A percentile compares a stretch with the other conserved stretches of the same genome.
Evolutionary conservation across 2,888 invertebrate species (phyloP).

Genomic region (Lithosia quadra): DNA sequence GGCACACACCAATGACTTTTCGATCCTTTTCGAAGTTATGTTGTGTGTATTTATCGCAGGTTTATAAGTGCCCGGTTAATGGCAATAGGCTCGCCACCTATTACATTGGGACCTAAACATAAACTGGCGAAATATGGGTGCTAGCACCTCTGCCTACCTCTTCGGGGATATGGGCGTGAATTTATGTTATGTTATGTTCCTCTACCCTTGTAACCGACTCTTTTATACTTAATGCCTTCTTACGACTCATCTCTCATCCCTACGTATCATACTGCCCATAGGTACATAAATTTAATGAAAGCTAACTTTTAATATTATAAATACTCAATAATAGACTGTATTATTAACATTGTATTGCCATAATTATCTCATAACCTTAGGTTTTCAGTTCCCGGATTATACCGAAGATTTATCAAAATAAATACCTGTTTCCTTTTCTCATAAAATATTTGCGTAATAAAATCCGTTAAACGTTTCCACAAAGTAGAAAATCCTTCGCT

Average conservation of each 20-base stretch:
- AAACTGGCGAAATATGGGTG: too few species aligned
- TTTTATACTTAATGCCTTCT: neutral
- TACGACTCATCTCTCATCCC: neutral
- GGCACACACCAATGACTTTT: too few species aligned
- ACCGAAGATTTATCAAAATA: conserved; percentile 46
- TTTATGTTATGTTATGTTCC: too few species aligned
- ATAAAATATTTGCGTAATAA: conserved; percentile 78
- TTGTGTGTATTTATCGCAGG: too few species aligned
- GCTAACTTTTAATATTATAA: neutral
- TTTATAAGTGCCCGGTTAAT: too few species aligned
- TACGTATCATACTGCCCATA: neutral
- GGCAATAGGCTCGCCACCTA: too few species aligned
- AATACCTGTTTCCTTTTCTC: conserved; percentile 63
- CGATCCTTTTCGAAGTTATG: too few species aligned
- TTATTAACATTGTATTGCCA: neutral
- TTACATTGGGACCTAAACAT: too few species aligned
- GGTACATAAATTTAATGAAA: neutral
- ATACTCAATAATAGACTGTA: neutral
- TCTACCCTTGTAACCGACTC: neutral
- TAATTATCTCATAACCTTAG: conserved; percentile 14
- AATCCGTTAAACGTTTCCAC: conserved; percentile 78
- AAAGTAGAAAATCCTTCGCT: conserved; percentile 78
- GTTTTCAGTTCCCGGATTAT: conserved; percentile 38
- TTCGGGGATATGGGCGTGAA: too few species aligned
- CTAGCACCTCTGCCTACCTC: too few species aligned